These are phyloP conservation scores for Falco biarmicus DNA, from an alignment of 2,797 vertebrate genomes.

Conservation along the genomic window DNA sequence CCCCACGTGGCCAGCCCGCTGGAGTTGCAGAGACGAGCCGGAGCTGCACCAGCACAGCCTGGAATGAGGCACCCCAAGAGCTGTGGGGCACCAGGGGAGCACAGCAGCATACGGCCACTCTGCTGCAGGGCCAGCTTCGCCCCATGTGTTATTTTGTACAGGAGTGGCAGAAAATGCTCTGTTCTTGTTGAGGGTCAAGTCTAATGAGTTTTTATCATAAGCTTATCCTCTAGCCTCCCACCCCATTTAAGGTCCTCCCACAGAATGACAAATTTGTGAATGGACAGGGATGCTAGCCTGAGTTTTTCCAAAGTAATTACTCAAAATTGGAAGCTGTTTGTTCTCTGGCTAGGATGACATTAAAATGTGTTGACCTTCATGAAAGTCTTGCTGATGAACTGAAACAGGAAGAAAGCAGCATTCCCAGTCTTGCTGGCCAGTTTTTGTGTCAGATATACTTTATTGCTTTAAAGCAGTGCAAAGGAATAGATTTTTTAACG, in stretches of 20 bases:
- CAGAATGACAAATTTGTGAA: not conserved
- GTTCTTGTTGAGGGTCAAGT: not conserved
- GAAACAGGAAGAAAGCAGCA: not conserved
- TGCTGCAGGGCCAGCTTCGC: not conserved
- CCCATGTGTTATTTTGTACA: not conserved
- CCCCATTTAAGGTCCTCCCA: not conserved
- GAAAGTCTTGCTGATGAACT: slow-evolving; percentile 34
- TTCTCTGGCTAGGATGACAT: not conserved
- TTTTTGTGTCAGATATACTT: not conserved
- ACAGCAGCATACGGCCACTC: not conserved
- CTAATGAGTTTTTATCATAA: not conserved
- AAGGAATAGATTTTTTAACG: not conserved
- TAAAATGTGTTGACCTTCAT: slow-evolving; percentile 27
- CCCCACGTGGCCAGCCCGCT: fast-evolving
- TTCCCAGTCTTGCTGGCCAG: not conserved
- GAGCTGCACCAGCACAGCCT: not conserved
- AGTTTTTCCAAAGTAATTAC: not conserved
- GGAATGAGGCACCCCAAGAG: not conserved
- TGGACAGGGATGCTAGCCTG: not conserved
- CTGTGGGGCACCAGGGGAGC: not conserved
- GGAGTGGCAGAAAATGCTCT: not conserved
- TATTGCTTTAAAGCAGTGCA: not conserved
- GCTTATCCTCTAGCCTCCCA: not conserved
- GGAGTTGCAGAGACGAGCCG: not conserved
- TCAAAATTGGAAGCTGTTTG: not conserved